Evolutionary conservation across 2,888 invertebrate species (phyloP), one percentile per base, ranked within the genome.

Genomic region (Pelosia muscerda): DNA sequence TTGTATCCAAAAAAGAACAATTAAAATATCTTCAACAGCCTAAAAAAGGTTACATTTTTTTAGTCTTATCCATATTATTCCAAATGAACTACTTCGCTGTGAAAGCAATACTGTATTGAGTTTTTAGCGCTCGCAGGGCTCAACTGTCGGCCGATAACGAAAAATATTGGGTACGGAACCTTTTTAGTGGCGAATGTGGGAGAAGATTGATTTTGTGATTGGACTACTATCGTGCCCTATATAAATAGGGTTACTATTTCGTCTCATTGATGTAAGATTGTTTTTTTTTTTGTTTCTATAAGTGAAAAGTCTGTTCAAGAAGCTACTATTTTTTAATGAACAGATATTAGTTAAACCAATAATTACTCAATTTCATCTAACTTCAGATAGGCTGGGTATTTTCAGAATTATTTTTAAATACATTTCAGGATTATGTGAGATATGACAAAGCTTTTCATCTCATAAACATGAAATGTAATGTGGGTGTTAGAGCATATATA

Each of bases 21-120:
- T n/a, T n/a, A n/a, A n/a, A n/a, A n/a, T 28, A 28, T 28, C 6
- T 28, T 28, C 6, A 6, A n/a, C n/a, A 31, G n/a, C 11, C 19
- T 9, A 28, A 13, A 58, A 19, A 34, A 0, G 19, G n/a, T 4
- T 11, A 34, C 19, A 0, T 19, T 9, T 42, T 42, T 3, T 38
- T 9, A 34, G 13, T 69, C 77, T n/a, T 81, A 80, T 93, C 94
- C 88, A 84, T 55, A 73, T 26, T 84, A 53, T 28, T 26, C 79
- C 61, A 77, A 73, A 84, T 53, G 23, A 75, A 73, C 79, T 84
- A 92, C 87, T 91, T 93, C 90, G 94, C 94, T 93, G 93, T 90
- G 92, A 93, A 92, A 93, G 94, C 94, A 94, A 94, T 94, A 94
- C 94, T 94, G 94, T 94, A 93, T 94, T 91, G 92, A 89, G 93